Conservation (phyloP, 2,888 invertebrate species). For the Chloroclystis v-ata region DNA sequence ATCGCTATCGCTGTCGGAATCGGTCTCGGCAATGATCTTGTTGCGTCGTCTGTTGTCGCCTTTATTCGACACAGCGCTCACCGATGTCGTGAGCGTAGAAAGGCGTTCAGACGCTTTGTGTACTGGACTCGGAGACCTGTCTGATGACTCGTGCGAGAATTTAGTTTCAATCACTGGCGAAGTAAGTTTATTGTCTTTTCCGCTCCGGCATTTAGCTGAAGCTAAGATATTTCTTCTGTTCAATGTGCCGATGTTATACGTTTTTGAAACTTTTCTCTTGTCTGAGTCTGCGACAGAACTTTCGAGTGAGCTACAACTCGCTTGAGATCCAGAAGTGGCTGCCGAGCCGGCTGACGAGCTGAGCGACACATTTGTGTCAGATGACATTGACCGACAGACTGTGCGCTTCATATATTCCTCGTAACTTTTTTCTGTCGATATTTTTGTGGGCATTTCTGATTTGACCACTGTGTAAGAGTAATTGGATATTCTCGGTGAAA, state of each 20-base stretch:
- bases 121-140: constrained; percentile 72
- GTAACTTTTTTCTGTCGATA: constrained; percentile 52
- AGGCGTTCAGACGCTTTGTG: constrained; percentile 72
- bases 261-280: constrained; percentile 84
- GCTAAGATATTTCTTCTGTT: constrained; percentile 92
- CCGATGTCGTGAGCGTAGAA: constrained; percentile 74
- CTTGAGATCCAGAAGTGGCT: constrained; percentile 85
- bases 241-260: constrained; percentile 88
- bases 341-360: constrained; percentile 84
- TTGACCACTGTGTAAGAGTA: constrained; percentile 67
- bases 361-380: constrained; percentile 84
- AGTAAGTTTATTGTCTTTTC: constrained; percentile 84
- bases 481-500: constrained; percentile 67
- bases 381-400: constrained; percentile 82
- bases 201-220: constrained; percentile 90
- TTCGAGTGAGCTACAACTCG: constrained; percentile 82
- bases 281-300: constrained; percentile 81
- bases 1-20: constrained; percentile 65
- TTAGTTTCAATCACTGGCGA: constrained; percentile 86
- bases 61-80: constrained; percentile 75
- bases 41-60: constrained; percentile 70
- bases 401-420: constrained; percentile 75
- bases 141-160: constrained; percentile 79
- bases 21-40: constrained; percentile 66
- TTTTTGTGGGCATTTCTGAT: constrained; percentile 60